Evolutionary conservation across 1,140 invertebrate species (phyloP).

Genomic region (Drosophila sp.): DNA sequence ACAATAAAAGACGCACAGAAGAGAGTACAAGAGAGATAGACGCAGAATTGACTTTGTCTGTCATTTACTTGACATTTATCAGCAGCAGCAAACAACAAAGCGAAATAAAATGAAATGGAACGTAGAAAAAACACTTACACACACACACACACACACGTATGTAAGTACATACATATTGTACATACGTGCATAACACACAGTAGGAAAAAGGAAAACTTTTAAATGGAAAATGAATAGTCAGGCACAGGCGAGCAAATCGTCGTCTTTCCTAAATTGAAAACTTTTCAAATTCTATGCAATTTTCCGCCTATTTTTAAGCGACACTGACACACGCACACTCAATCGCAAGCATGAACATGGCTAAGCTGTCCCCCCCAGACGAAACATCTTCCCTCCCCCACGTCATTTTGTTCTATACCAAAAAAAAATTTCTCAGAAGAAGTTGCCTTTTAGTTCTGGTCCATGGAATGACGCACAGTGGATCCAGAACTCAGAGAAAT

Average conservation of each 20-base stretch:
- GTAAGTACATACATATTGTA: background rate
- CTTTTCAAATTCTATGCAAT: constrained; percentile 48
- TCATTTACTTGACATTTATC: constrained; percentile 57
- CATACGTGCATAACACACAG: background rate
- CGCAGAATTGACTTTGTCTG: constrained; percentile 14
- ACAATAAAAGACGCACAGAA: constrained; percentile 3
- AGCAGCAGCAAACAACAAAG: constrained; percentile 38
- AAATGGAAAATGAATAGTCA: constrained; percentile 33
- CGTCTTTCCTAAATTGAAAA: constrained; percentile 27
- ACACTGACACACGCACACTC: constrained; percentile 2
- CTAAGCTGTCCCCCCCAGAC: constrained; percentile 7
- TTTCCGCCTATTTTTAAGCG: constrained; percentile 65
- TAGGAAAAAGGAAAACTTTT: constrained; percentile 13
- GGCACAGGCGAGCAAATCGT: background rate
- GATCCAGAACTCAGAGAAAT: background rate
- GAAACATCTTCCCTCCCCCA: too few species aligned
- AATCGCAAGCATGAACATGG: constrained; percentile 38
- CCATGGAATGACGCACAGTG: constrained; percentile 1
- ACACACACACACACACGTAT: constrained; percentile 8
- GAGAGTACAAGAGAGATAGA: background rate
- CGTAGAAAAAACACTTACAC: constrained; percentile 22
- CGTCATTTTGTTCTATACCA: background rate
- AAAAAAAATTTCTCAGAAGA: background rate
- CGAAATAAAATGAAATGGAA: constrained; percentile 19
- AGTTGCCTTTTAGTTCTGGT: constrained; percentile 5